Evolutionary conservation across 2,888 invertebrate species (phyloP).

Genomic region (Metacarcinus magister): DNA sequence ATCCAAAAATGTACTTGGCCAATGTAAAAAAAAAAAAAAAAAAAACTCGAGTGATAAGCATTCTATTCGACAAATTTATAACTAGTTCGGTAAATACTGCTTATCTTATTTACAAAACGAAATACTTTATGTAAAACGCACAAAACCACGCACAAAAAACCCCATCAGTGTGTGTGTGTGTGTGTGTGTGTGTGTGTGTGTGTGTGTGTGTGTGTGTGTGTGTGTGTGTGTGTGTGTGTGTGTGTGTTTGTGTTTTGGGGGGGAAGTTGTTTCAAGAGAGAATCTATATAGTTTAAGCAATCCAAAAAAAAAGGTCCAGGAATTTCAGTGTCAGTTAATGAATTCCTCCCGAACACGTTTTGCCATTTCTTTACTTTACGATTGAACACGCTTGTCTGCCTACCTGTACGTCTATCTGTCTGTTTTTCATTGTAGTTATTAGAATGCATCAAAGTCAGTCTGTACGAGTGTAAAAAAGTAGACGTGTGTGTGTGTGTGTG

Average conservation of each 20-base stretch:
- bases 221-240: background rate
- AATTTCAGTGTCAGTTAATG: background rate
- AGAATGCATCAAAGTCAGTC: background rate
- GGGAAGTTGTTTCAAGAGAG: background rate
- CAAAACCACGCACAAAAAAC: no score
- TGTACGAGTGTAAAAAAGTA: background rate
- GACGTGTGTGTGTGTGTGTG: background rate
- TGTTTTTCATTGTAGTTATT: background rate
- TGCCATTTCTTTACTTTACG: no score
- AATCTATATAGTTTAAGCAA: no score
- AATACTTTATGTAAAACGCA: no score
- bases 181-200: background rate
- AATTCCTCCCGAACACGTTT: background rate
- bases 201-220: conserved; percentile 55
- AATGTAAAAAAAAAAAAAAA: no score
- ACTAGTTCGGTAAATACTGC: no score
- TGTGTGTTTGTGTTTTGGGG: conserved; percentile 16
- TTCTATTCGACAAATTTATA: no score
- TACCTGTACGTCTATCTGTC: no score
- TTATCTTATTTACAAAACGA: no score
- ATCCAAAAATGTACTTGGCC: no score
- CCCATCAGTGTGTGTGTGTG: background rate
- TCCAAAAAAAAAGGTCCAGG: no score
- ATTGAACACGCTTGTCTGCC: conserved; percentile 6
- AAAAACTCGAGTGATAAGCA: no score